These are phyloP conservation scores for Chloebia gouldiae DNA, from an alignment of 2,113 vertebrate genomes.

Conservation along the genomic window DNA sequence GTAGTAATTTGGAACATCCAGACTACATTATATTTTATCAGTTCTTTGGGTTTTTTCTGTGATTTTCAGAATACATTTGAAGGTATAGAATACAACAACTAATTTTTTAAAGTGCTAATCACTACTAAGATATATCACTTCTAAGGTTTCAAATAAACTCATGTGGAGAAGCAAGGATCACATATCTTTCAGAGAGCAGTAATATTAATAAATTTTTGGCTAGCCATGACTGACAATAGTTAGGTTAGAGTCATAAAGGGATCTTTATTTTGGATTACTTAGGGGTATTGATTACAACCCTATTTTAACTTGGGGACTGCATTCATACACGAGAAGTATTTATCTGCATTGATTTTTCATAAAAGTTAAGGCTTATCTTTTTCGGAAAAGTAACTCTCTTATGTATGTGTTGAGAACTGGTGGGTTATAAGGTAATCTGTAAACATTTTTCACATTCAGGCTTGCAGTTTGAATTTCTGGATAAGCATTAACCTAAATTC, in stretches of 20 bases:
- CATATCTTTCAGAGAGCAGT: background rate
- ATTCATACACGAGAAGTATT: background rate
- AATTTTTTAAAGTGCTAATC: background rate
- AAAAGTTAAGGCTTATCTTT: background rate
- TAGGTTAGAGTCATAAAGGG: background rate
- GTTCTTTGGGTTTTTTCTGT: background rate
- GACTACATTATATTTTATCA: background rate
- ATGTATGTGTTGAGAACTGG: background rate
- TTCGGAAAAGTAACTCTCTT: background rate
- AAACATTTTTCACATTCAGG: background rate
- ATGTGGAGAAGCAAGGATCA: background rate
- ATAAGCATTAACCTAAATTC: background rate
- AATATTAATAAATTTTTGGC: background rate
- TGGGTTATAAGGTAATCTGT: background rate
- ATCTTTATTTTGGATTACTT: background rate
- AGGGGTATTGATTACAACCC: background rate
- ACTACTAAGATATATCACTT: background rate
- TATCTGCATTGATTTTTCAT: background rate
- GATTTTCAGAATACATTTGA: background rate
- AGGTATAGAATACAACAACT: background rate
- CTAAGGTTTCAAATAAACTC: background rate
- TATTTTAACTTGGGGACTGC: background rate
- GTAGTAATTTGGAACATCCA: background rate
- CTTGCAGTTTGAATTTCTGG: background rate
- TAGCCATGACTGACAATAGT: background rate